Percentiles rank a stretch among this genome's conserved stretches.
Conservation (phyloP, 1,140 invertebrate species). For the Pantala flavescens region DNA sequence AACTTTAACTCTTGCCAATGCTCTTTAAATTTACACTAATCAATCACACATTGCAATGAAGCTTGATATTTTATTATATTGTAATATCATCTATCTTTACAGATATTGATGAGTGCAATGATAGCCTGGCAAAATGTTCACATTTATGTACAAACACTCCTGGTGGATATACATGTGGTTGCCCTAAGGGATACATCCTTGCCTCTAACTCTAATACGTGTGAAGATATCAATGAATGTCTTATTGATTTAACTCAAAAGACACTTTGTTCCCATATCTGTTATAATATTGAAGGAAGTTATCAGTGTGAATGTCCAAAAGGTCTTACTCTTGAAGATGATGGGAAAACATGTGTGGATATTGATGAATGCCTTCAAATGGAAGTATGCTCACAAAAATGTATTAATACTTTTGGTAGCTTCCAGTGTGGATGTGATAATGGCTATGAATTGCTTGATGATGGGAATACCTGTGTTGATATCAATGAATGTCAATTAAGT, state of each 20-base stretch:
- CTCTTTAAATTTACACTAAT: too few species aligned
- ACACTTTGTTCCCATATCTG: conserved; percentile 61
- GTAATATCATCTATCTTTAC: conserved; percentile 1
- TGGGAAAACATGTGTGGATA: conserved; percentile 48
- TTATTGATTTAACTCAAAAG: conserved; percentile 38
- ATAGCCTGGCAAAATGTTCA: conserved; percentile 29
- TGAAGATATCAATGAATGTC: conserved; percentile 37
- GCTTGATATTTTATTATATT: too few species aligned
- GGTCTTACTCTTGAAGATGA: conserved; percentile 38
- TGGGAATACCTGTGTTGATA: conserved; percentile 17
- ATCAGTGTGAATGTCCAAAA: conserved; percentile 58
- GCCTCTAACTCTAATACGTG: not conserved
- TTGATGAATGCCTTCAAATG: conserved; percentile 50
- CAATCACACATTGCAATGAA: too few species aligned
- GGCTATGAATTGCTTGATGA: conserved; percentile 25
- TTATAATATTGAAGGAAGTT: conserved; percentile 61
- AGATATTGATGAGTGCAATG: conserved; percentile 35
- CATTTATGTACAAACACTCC: conserved; percentile 36
- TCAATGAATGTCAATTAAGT: conserved; percentile 2
- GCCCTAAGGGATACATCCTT: conserved; percentile 39
- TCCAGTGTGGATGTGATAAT: conserved; percentile 10
- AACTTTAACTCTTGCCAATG: too few species aligned
- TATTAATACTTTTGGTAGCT: not conserved
- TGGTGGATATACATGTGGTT: conserved; percentile 48
- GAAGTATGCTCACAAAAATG: conserved; percentile 33